Conservation (phyloP, 2,113 vertebrate species). For the Ochotona curzoniae region DNA sequence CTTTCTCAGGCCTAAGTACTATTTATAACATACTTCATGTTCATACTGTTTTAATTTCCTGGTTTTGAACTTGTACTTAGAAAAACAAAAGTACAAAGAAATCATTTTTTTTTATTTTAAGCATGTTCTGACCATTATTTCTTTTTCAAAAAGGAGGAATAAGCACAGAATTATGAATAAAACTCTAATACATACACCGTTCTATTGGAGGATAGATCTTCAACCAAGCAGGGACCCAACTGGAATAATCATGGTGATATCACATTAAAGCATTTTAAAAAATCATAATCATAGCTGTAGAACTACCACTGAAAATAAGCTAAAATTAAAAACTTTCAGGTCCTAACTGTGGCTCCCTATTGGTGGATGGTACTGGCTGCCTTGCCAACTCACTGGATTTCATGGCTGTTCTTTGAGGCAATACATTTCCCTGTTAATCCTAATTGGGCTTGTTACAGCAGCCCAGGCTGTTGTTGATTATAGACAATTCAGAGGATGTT, state of each 20-base stretch:
- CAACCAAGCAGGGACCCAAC: neutral
- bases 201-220: neutral
- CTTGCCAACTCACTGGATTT: conserved; percentile 38
- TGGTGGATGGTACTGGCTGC: conserved; percentile 2
- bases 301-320: conserved; percentile 53
- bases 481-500: conserved; percentile 28
- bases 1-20: neutral
- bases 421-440: conserved; percentile 43
- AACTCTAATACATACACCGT: neutral
- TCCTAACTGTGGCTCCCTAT: neutral
- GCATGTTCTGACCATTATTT: neutral
- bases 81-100: neutral
- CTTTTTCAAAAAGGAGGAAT: neutral
- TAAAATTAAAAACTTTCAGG: conserved; percentile 62
- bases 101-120: neutral
- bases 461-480: neutral
- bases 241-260: conserved; percentile 46
- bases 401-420: conserved; percentile 33
- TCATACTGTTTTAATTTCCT: neutral
- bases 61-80: conserved; percentile 36
- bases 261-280: conserved; percentile 61
- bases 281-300: conserved; percentile 49
- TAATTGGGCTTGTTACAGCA: conserved; percentile 53
- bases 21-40: neutral
- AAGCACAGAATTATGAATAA: conserved; percentile 45